phyloP scores from a whole-genome alignment of 37 sponge, comb jelly and placozoan genomes.

The Dysidea cf. avara region DNA sequence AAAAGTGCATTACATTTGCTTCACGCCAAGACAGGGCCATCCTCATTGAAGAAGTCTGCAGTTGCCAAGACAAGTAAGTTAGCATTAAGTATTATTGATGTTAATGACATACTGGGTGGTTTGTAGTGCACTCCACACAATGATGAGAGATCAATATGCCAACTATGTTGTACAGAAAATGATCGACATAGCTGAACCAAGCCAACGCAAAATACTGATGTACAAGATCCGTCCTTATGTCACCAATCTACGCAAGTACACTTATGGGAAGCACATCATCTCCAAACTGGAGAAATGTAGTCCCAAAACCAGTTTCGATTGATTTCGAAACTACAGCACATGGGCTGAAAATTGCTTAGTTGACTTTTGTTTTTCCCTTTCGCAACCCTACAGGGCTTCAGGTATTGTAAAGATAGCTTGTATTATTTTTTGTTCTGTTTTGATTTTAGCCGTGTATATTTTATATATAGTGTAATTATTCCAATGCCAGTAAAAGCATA shows the following conservation, averaged over 20 bases:
- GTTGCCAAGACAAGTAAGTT: constrained; percentile 81
- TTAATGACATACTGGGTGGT: background rate
- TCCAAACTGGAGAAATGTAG: constrained; percentile 80
- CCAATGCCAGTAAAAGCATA: no score
- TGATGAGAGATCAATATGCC: constrained; percentile 95
- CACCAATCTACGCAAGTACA: constrained; percentile 71
- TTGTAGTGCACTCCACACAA: constrained; percentile 68
- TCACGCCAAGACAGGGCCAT: constrained; percentile 61
- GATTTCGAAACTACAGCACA: no score
- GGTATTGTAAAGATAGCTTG: no score
- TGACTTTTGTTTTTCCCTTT: no score
- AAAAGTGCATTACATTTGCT: constrained; percentile 89
- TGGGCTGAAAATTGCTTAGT: no score
- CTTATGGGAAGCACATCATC: constrained; percentile 93
- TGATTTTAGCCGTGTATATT: no score
- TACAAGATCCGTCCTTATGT: constrained; percentile 81
- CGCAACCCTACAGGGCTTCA: no score
- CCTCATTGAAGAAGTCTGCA: constrained; percentile 84
- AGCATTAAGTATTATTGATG: background rate
- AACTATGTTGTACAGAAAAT: constrained; percentile 96
- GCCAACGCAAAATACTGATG: constrained; percentile 70
- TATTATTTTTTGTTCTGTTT: no score
- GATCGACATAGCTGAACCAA: constrained; percentile 83
- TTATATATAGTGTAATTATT: no score
- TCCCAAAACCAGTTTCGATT: no score